Conservation (phyloP, 2,113 vertebrate species). For the Cyanoramphus novaezelandiae region DNA sequence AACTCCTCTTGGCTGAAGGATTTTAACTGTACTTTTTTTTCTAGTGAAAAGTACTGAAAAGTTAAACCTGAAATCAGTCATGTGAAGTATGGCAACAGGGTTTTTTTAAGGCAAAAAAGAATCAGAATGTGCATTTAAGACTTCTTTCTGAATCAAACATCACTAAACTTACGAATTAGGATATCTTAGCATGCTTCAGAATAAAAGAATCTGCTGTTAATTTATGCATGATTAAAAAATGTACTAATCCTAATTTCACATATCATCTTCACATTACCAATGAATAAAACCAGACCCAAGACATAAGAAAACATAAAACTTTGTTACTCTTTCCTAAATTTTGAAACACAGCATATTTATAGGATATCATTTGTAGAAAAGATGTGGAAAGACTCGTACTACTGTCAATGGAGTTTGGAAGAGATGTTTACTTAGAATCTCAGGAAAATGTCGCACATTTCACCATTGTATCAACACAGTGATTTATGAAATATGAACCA, state of each 20-base stretch:
- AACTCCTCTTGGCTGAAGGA: background rate
- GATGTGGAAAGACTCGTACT: background rate
- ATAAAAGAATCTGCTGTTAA: background rate
- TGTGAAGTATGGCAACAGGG: background rate
- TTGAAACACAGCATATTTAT: slow-evolving; percentile 49
- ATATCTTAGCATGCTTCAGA: background rate
- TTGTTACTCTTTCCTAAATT: slow-evolving; percentile 48
- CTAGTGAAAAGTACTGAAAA: background rate
- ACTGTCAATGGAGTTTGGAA: background rate
- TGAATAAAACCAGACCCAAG: background rate
- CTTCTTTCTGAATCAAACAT: background rate
- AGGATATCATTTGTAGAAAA: slow-evolving; percentile 48
- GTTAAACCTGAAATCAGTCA: background rate
- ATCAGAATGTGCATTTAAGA: background rate
- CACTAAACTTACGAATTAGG: background rate
- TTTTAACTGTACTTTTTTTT: background rate
- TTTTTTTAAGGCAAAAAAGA: too few species aligned
- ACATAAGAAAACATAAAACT: background rate
- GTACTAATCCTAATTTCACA: background rate
- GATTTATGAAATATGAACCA: slow-evolving; percentile 72
- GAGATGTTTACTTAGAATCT: slow-evolving; percentile 50
- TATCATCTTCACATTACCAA: background rate
- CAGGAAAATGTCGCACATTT: slow-evolving; percentile 65
- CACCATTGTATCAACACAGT: slow-evolving; percentile 62
- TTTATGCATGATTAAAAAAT: background rate